Percentiles rank a stretch among this genome's conserved stretches.
These are phyloP conservation scores for Lepus americanus DNA, from an alignment of 2,113 vertebrate genomes.

Conservation along the genomic window DNA sequence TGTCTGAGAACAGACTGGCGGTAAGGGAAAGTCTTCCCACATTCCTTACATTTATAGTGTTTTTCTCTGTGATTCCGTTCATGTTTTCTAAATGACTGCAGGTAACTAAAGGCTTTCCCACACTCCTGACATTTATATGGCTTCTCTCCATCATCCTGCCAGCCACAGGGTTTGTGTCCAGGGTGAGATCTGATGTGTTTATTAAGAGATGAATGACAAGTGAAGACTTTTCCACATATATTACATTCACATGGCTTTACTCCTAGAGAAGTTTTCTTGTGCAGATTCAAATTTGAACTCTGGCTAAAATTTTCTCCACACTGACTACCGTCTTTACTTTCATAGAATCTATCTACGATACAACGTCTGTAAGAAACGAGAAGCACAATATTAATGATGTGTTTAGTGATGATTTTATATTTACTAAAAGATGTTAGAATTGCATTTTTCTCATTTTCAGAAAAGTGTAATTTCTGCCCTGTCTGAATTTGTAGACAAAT, in stretches of 20 bases:
- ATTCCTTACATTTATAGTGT: neutral
- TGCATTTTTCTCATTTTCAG: too few species aligned
- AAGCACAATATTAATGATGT: neutral
- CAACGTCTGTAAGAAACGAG: neutral
- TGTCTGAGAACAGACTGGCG: neutral
- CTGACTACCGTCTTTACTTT: neutral
- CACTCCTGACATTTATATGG: neutral
- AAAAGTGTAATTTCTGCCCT: neutral
- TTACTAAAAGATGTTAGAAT: too few species aligned
- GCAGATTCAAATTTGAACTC: neutral
- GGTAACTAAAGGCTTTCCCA: neutral
- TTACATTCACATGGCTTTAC: neutral
- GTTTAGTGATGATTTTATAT: neutral
- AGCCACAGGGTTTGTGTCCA: neutral
- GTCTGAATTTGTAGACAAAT: neutral
- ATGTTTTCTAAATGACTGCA: neutral
- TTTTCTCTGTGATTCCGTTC: neutral
- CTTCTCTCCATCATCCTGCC: neutral
- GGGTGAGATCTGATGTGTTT: neutral
- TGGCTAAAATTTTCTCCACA: constrained; percentile 35
- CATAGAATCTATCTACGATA: neutral
- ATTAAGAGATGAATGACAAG: neutral
- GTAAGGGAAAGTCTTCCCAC: neutral
- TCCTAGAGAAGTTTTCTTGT: neutral
- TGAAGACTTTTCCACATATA: constrained; percentile 43